Evolutionary conservation across 2,113 vertebrate species (phyloP).

Genomic region (Polyodon spathula): DNA sequence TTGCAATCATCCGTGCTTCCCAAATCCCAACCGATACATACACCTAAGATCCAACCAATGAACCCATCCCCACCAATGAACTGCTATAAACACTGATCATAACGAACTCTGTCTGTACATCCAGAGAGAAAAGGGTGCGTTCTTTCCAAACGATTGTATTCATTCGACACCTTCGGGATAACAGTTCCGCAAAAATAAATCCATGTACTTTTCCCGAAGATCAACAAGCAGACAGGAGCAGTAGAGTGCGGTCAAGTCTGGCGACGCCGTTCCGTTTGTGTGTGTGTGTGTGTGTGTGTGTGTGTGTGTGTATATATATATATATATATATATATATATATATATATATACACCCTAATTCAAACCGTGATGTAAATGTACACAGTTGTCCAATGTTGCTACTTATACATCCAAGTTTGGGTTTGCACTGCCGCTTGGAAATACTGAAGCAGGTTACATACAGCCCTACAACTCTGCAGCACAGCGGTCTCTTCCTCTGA

Average conservation of each 20-base stretch:
- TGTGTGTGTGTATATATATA: too few relatives aligned
- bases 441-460: background rate
- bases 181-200: conserved; percentile 39
- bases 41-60: conserved; percentile 39
- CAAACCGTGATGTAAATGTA: too few relatives aligned
- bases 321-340: too few relatives aligned
- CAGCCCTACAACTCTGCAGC: too few relatives aligned
- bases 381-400: too few relatives aligned
- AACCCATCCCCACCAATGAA: conserved; percentile 28
- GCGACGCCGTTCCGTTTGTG: conserved; percentile 29
- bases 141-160: conserved; percentile 17
- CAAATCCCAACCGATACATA: conserved; percentile 51
- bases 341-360: too few relatives aligned
- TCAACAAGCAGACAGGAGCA: conserved; percentile 20
- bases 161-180: conserved; percentile 25
- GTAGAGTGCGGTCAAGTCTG: conserved; percentile 32
- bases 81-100: conserved; percentile 31
- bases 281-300: too few relatives aligned
- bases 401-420: too few relatives aligned
- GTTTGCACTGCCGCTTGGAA: too few relatives aligned
- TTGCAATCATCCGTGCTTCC: conserved; percentile 47
- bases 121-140: conserved; percentile 1
- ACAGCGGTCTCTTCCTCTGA: conserved; percentile 45
- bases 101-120: conserved; percentile 40
- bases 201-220: conserved; percentile 31